Evolutionary conservation across 2,888 invertebrate genomes (phyloP), one percentile per base, ranked within the genome.

Genomic region (Stegana nigrithorax): DNA sequence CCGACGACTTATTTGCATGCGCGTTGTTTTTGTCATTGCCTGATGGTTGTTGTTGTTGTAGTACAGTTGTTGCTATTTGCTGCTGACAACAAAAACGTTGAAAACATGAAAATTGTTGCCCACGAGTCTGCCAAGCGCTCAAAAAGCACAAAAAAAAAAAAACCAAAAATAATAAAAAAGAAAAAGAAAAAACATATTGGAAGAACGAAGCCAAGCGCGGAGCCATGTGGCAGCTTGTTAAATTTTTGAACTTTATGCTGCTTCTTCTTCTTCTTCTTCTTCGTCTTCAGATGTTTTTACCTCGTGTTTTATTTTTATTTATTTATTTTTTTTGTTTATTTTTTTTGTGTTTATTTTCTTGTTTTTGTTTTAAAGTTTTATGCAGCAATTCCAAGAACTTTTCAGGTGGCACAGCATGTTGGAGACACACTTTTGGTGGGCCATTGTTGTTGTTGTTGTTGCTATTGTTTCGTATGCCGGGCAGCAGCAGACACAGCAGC

Each of bases 51-150:
- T 55, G 39, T 39, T 26, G 50, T 47, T 58, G 42, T 36, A n/a
- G n/a, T 63, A 51, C 32, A 62, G 53, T 47, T 63, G 59, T 32
- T 45, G 59, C 55, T 47, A 61, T 65, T 67, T 67, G 78, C 73
- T 73, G 73, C 75, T 66, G 74, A 72, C 76, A 72, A 72, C 36
- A 65, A 62, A n/a, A n/a, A 65, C 62, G 61, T 56, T 45, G 60
- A 64, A 61, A 73, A 79, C 80, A 77, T 73, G 78, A 78, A 77
- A 79, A 77, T 78, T 77, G 80, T 77, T 79, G 77, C 77, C 77
- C 80, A 79, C 80, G 78, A 77, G 80, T 79, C 77, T 77, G 80
- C 70, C 73, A 68, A 72, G 72, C 73, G 19, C 47, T 50, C 32
- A 50, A 29, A 77, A 73, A 67, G 60, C 57, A 42, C 47, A 55